A percentile compares a stretch with the other conserved stretches of the same genome.
These are phyloP conservation scores for Dasyornis broadbenti DNA, from an alignment of 2,113 vertebrate genomes.

Conservation along the genomic window DNA sequence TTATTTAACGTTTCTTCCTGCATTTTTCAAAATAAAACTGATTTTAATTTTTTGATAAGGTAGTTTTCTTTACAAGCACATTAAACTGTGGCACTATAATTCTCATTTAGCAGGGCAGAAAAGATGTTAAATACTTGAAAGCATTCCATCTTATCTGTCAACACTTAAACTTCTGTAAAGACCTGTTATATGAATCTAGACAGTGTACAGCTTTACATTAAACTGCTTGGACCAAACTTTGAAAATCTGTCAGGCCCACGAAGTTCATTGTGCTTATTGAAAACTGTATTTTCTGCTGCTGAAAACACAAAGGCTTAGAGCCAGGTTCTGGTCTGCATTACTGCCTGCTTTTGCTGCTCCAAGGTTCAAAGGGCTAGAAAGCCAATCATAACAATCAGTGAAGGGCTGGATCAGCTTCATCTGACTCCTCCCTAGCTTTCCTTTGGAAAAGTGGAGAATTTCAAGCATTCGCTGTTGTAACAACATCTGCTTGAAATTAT, in stretches of 20 bases:
- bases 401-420: neutral
- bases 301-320: neutral
- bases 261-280: neutral
- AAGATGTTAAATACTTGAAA: conserved; percentile 32
- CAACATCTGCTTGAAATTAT: neutral
- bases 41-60: conserved; percentile 49
- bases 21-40: conserved; percentile 44
- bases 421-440: neutral
- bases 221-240: neutral
- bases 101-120: conserved; percentile 28
- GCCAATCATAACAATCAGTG: neutral
- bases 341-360: neutral
- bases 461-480: neutral
- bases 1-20: conserved; percentile 43
- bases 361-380: neutral
- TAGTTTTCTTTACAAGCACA: conserved; percentile 31
- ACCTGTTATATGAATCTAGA: neutral
- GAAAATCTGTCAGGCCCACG: neutral
- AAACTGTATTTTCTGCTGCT: conserved; percentile 10
- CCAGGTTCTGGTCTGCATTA: neutral
- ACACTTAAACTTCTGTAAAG: neutral
- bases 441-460: neutral
- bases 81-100: neutral
- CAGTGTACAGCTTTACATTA: neutral
- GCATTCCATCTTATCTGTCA: conserved; percentile 37